Conservation (phyloP, 23 tunicate genomes). For the Aplidium turbinatum region DNA sequence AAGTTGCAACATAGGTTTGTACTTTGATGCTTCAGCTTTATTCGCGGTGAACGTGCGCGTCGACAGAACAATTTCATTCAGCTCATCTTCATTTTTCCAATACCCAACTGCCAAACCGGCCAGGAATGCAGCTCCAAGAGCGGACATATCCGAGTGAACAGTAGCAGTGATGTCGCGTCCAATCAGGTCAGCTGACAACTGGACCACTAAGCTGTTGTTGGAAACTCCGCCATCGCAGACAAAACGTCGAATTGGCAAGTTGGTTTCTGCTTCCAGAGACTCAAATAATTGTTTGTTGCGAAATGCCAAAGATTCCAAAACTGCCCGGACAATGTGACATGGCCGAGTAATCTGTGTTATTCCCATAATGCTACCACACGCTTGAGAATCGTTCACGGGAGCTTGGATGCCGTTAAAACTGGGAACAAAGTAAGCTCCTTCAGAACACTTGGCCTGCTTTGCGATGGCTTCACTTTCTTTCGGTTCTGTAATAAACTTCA, state of each 20-base stretch:
- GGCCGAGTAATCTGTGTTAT: conserved; percentile 51
- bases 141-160: conserved; percentile 72
- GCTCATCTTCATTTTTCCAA: conserved; percentile 61
- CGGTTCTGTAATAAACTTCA: conserved; percentile 55
- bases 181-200: conserved; percentile 64
- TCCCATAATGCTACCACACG: conserved; percentile 93
- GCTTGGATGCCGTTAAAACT: conserved; percentile 89
- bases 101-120: conserved; percentile 81
- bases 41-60: conserved; percentile 36
- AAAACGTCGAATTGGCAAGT: conserved; percentile 47
- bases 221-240: conserved; percentile 95
- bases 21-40: conserved; percentile 14
- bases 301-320: conserved; percentile 85
- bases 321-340: conserved; percentile 72
- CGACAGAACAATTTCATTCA: conserved; percentile 14
- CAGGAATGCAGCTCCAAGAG: conserved; percentile 86
- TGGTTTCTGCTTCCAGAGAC: conserved; percentile 66
- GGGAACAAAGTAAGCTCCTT: conserved; percentile 87
- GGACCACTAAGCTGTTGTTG: conserved; percentile 62
- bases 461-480: conserved; percentile 55
- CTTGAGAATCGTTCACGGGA: conserved; percentile 81
- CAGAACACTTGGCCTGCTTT: conserved; percentile 24
- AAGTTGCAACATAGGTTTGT: conserved; percentile 38
- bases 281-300: conserved; percentile 68
- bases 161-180: conserved; percentile 29